These are phyloP conservation scores for Lepus townsendii DNA, from an alignment of 2,797 vertebrate genomes.

Conservation along the genomic window DNA sequence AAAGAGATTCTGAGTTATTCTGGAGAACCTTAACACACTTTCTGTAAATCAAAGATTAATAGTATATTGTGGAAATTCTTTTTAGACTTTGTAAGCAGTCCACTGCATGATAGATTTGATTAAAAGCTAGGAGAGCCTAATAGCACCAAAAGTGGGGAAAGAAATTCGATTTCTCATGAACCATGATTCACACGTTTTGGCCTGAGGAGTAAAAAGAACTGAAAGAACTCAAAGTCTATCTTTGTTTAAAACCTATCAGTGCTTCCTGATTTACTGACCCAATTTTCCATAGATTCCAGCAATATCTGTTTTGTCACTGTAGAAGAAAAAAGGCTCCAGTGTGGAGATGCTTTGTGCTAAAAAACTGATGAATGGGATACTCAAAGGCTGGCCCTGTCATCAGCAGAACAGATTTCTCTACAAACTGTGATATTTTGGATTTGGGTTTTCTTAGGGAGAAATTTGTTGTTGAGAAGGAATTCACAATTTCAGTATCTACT, in stretches of 20 bases:
- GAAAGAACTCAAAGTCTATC: conserved; percentile 57
- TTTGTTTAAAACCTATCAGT: conserved; percentile 59
- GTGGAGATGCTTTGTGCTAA: background rate
- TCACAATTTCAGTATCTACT: conserved; percentile 63
- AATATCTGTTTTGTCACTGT: conserved; percentile 67
- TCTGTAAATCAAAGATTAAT: background rate
- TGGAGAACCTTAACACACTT: background rate
- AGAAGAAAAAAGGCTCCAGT: conserved; percentile 16
- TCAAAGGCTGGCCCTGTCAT: conserved; percentile 11
- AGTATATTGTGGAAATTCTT: background rate
- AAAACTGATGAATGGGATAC: conserved; percentile 62
- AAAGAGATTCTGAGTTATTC: too few relatives aligned
- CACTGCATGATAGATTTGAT: background rate
- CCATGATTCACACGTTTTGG: conserved; percentile 46
- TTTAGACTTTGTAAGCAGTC: conserved; percentile 18
- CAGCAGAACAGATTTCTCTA: conserved; percentile 44
- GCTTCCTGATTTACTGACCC: conserved; percentile 67
- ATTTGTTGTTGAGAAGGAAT: conserved; percentile 60
- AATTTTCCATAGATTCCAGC: conserved; percentile 58
- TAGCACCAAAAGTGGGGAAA: background rate
- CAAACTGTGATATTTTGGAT: conserved; percentile 56
- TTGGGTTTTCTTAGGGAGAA: conserved; percentile 49
- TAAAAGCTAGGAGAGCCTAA: background rate
- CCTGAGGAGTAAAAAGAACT: background rate
- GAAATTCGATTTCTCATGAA: background rate